Evolutionary conservation across 1,140 invertebrate genomes (phyloP), one percentile per base, ranked within the genome.

Genomic region (Neotoxoptera formosana): DNA sequence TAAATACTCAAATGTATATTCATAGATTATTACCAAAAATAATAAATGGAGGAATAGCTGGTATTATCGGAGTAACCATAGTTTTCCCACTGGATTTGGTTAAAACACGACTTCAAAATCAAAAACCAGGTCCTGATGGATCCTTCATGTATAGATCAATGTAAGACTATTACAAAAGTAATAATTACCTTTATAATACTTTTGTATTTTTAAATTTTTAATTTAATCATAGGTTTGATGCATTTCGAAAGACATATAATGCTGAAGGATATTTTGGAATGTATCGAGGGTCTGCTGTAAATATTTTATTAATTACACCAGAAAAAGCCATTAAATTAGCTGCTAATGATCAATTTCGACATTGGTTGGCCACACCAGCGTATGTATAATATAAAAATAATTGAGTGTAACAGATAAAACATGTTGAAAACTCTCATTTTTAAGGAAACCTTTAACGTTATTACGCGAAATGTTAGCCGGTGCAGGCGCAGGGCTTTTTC

Each of bases 241-340:
- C 99, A 95, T 99, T 99, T 94, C 97, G 96, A 91, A 98, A 99
- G 95, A 99, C 99, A 14, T 99, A 98, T 94, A 96, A 95, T 93
- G 97, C 97, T 67, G 99, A 99, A 96, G 99, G 99, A 2, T 99
- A 99, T 95, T 98, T 99, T 95, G 99, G 99, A 94, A 99, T 99
- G 98, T 99, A 99, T 95, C 97, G 98, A 95, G 96, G 99, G 9
- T 99, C 98, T 1, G 98, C 96, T 41, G 99, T 99, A 0, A 99
- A 99, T 96, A 99, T 99, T 94, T 95, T 99, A 36, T 96, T 99
- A 21, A 99, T 99, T 86, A 99, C 99, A 7, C 99, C 99, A 1
- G 99, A 99, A 95, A 99, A 99, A 95, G 99, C 99, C 3, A 99
- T 99, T 94, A 99, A 99, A 96, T 96, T 99, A 94, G 98, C 99